Percentiles rank a stretch among this genome's conserved stretches.
Conservation (phyloP, 2,888 invertebrate genomes). For the Acronicta alni region DNA sequence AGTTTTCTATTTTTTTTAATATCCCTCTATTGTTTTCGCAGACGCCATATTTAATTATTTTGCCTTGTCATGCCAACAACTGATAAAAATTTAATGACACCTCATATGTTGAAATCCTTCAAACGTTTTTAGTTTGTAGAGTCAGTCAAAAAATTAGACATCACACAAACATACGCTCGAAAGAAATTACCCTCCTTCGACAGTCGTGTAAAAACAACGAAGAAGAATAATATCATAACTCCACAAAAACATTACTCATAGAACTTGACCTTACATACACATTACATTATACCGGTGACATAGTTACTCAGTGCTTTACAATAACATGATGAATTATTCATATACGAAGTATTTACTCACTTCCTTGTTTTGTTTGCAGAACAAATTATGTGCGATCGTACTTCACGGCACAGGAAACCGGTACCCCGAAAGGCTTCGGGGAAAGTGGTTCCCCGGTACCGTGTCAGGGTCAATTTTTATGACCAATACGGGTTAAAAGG, state of each 20-base stretch:
- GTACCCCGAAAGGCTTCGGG: constrained; percentile 4
- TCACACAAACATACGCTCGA: too few species aligned
- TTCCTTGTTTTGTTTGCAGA: constrained; percentile 38
- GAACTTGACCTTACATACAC: constrained; percentile 27
- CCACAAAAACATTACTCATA: constrained; percentile 9
- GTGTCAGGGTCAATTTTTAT: constrained; percentile 41
- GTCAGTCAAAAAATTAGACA: too few species aligned
- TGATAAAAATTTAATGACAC: too few species aligned
- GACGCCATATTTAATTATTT: too few species aligned
- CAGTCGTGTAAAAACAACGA: too few species aligned
- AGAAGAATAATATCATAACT: background rate
- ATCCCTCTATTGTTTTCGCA: too few species aligned
- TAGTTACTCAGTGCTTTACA: constrained; percentile 10
- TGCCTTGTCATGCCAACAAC: too few species aligned
- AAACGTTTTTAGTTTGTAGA: too few species aligned
- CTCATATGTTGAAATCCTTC: too few species aligned
- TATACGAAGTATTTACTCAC: constrained; percentile 23
- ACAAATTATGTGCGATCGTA: constrained; percentile 30
- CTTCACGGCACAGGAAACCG: constrained; percentile 14
- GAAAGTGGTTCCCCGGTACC: constrained; percentile 26
- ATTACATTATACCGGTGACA: constrained; percentile 16
- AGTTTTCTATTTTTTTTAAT: too few species aligned
- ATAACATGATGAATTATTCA: constrained; percentile 48
- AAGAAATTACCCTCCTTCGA: too few species aligned
- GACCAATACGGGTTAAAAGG: constrained; percentile 19